Evolutionary conservation across 1,140 invertebrate genomes (phyloP).

Genomic region (Sinonovacula constricta): DNA sequence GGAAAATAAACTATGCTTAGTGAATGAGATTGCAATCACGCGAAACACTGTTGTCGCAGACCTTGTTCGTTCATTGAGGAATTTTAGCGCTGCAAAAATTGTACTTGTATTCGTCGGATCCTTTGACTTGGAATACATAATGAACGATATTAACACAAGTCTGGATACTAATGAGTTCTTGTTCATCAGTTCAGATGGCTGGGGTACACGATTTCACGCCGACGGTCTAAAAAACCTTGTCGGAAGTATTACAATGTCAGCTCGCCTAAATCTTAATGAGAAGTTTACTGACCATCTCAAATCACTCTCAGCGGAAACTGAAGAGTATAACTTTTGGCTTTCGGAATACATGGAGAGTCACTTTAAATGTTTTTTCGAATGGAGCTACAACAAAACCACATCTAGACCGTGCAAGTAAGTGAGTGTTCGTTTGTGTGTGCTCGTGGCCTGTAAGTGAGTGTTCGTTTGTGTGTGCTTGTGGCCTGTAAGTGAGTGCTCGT

Average conservation of each 20-base stretch:
- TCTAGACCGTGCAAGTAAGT: constrained; percentile 18
- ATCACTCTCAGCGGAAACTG: not conserved
- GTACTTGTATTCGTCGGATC: constrained; percentile 27
- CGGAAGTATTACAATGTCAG: constrained; percentile 18
- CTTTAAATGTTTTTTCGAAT: constrained; percentile 27
- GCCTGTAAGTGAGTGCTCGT: no score
- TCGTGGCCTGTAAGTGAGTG: no score
- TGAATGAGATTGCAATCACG: not conserved
- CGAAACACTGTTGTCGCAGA: not conserved
- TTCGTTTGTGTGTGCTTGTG: no score
- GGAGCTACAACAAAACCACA: constrained; percentile 38
- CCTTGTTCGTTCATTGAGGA: not conserved
- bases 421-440: no score
- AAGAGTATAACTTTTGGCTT: constrained; percentile 6
- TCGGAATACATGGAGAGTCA: constrained; percentile 8
- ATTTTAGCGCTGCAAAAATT: constrained; percentile 5
- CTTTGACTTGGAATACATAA: constrained; percentile 7
- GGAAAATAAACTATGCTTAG: constrained; percentile 12
- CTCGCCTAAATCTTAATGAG: constrained; percentile 17
- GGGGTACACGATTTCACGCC: constrained; percentile 10
- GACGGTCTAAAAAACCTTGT: not conserved
- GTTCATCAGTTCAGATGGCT: constrained; percentile 36
- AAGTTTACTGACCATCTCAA: constrained; percentile 24
- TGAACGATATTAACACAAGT: constrained; percentile 1
- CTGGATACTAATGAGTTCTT: constrained; percentile 15